phyloP scores from a whole-genome alignment of 2,888 invertebrate genomes.

The Crocallis elinguaria region DNA sequence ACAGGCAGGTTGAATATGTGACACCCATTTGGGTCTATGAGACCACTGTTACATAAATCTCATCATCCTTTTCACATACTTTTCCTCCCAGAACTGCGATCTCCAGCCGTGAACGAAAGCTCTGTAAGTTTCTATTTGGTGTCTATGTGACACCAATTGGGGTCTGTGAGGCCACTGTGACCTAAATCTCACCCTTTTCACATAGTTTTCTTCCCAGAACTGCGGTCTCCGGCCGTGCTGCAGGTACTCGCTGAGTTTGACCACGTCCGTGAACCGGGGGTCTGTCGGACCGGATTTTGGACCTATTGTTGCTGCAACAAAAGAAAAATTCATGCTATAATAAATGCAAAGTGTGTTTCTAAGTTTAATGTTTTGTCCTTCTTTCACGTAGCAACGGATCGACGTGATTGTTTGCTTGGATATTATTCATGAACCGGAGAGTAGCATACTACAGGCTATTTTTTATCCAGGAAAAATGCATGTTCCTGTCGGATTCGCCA shows the following conservation, averaged over 20 bases:
- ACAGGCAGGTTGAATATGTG: too few species aligned
- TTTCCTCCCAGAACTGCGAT: constrained; percentile 97
- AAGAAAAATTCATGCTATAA: background rate
- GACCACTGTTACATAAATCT: constrained; percentile 20
- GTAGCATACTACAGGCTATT: too few species aligned
- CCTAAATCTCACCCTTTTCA: constrained; percentile 84
- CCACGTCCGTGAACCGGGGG: constrained; percentile 86
- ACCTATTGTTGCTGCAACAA: constrained; percentile 41
- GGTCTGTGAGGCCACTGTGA: too few species aligned
- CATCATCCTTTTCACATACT: constrained; percentile 91
- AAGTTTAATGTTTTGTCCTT: too few species aligned
- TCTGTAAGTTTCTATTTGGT: background rate
- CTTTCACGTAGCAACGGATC: too few species aligned
- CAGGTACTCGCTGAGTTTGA: constrained; percentile 94
- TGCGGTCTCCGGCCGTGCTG: constrained; percentile 94
- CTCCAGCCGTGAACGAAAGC: constrained; percentile 90
- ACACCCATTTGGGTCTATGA: too few species aligned
- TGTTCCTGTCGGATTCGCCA: too few species aligned
- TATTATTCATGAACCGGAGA: too few species aligned
- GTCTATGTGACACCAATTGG: background rate
- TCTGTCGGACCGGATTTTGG: constrained; percentile 62
- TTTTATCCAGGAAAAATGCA: too few species aligned
- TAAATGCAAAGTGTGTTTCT: too few species aligned
- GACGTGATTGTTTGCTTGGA: too few species aligned
- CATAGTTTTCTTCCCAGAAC: constrained; percentile 97